These are phyloP conservation scores for Crenuchus spilurus DNA, from an alignment of 2,797 vertebrate species.

Conservation along the genomic window DNA sequence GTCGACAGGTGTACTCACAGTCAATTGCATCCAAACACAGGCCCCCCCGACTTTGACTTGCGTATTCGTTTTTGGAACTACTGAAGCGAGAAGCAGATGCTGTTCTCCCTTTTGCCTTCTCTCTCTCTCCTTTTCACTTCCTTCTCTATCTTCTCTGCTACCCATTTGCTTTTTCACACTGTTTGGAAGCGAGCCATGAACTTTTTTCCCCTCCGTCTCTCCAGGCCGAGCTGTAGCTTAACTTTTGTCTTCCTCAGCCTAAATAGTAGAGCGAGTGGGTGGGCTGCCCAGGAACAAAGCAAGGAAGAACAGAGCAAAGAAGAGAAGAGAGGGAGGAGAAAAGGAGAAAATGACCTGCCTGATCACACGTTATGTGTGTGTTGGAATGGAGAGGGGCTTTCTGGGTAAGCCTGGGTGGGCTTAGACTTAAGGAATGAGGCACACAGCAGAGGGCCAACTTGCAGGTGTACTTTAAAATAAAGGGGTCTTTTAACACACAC, in stretches of 20 bases:
- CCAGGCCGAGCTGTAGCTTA: neutral
- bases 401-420: neutral
- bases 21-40: constrained; percentile 30
- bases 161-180: neutral
- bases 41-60: too few species aligned
- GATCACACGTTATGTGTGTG: neutral
- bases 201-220: neutral
- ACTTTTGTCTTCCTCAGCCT: neutral
- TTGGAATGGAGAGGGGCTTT: neutral
- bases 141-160: constrained; percentile 1
- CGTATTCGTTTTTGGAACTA: constrained; percentile 42
- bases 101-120: constrained; percentile 8
- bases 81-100: constrained; percentile 52
- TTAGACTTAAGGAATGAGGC: neutral
- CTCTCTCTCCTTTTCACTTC: neutral
- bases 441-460: neutral
- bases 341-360: constrained; percentile 4
- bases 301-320: neutral
- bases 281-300: neutral
- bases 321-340: neutral
- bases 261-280: constrained; percentile 16
- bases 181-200: constrained; percentile 33
- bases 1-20: constrained; percentile 56
- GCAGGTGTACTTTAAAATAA: neutral
- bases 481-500: neutral